Base-by-base conservation (phyloP, 2,888 invertebrate species). In the Epiblema foenella region DNA sequence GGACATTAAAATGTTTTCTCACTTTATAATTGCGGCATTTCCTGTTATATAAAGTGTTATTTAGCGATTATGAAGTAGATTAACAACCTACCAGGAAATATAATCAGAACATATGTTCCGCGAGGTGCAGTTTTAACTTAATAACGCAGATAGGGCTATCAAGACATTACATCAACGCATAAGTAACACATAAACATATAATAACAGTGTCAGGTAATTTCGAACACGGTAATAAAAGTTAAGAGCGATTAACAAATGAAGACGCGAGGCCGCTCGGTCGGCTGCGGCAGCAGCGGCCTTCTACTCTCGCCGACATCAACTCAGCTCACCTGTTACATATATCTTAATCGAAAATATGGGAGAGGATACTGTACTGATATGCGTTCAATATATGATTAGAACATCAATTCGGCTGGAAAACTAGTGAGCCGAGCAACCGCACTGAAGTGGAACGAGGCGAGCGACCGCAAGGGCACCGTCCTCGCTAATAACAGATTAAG, bases 11-110 rank as follows among this genome's bases (percentile, higher is more conserved):
- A 56, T 63, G 56, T 69, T 56, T 56, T 63, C 33, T 56, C 15
- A 68, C 56, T 63, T 69, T 57, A 63, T n/a, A 63, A 69, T 69
- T 69, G 39, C 37, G 20, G 49, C 56, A 49, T 49, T 63, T 69
- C 69, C 69, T 69, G 69, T 63, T 57, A 46, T 54, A 39, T 63
- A 39, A 46, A 57, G 20, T 46, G 69, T 63, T 57, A 63, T 68
- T 68, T 49, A 52, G 67, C 39, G 56, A 63, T 69, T 63, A 57
- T 63, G 33, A 63, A 46, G 62, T 29, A 63, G 62, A 63, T 63
- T 63, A 63, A 51, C 18, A 18, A 33, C 33, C 17, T 17, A 46
- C 56, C 62, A 63, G 69, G 69, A 69, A 63, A 20, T 29, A 57
- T 12, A 57, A 24, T 49, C 33, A 24, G 46, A 56, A 52, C n/a